Base-by-base conservation (phyloP, 2,888 invertebrate genomes). In the Punctoribates punctum region DNA sequence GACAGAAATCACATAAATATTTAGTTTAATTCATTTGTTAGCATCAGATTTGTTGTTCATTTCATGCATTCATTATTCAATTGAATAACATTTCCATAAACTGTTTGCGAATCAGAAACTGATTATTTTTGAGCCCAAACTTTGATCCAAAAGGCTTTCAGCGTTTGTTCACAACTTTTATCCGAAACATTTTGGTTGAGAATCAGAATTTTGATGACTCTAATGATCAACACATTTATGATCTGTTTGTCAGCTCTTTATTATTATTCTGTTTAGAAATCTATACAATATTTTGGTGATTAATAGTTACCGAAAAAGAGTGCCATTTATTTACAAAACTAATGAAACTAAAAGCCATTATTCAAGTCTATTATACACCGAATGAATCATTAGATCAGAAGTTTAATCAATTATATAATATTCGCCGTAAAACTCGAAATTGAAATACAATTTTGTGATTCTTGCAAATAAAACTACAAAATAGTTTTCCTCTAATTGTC, bases 241-340 rank as follows among this genome's bases (percentile, higher is more conserved):
- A 34, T 34, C 34, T 8, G 34, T 34, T 34, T 34, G 34, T 34
- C 34, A 34, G 34, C 34, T 34, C 48, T 15, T 11, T 42, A 42
- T 48, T 48, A 48, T 15, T 17, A 48, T 15, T 48, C 48, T 11
- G 48, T n/a, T 48, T 48, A 15, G 48, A 48, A 15, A 48, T 48
- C 17, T 57, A 57, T 20, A 57, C 57, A 57, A 57, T 57, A 57
- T 57, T 57, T 57, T 57, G 15, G 57, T 57, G 57, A 57, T 57
- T 57, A 57, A 57, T 57, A 57, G 25, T 51, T 51, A n/a, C 51
- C 57, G 17, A 57, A 57, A 17, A 48, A 48, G 17, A 48, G 8
- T 48, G 3, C 48, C 13, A 48, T 48, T 48, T 48, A 48, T 48
- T 48, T 48, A 48, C 13, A 17, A 5, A 48, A 48, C 48, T 48